phyloP scores from a whole-genome alignment of 2,888 invertebrate species.

The Polyploca ridens region DNA sequence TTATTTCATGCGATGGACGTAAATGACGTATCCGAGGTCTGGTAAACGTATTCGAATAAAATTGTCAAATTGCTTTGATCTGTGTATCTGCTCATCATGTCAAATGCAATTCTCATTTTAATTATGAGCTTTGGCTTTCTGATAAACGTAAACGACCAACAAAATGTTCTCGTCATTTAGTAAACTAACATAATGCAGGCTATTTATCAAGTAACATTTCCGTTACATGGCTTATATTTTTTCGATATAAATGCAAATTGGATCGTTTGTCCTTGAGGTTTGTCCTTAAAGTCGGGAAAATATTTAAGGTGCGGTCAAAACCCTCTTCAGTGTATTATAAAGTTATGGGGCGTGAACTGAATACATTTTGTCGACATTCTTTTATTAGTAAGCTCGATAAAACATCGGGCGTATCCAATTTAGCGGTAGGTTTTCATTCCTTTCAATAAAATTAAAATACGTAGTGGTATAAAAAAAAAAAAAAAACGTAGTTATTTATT shows the following conservation, averaged over 20 bases:
- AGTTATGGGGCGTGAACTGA: constrained; percentile 6
- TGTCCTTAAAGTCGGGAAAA: constrained; percentile 5
- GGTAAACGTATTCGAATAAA: too few species aligned
- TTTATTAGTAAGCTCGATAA: neutral
- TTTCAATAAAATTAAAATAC: too few species aligned
- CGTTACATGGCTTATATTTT: constrained; percentile 5
- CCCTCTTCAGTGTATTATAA: neutral
- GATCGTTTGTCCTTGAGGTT: neutral
- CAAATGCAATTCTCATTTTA: neutral
- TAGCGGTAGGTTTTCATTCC: too few species aligned
- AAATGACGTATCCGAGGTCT: too few species aligned
- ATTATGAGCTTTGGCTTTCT: neutral
- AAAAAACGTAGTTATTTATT: too few species aligned
- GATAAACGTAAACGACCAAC: neutral
- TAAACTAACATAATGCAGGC: neutral
- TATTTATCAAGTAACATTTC: constrained; percentile 8
- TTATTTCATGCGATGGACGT: too few species aligned
- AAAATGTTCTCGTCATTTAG: constrained; percentile 1
- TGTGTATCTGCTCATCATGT: neutral
- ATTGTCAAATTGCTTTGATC: too few species aligned
- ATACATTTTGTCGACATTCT: neutral
- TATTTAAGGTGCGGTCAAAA: neutral
- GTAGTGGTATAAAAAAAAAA: too few species aligned
- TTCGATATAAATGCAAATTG: constrained; percentile 15
- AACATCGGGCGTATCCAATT: neutral